phyloP scores from a whole-genome alignment of 53 echinoderm and acorn worm genomes.

The Echinarachnius parma region DNA sequence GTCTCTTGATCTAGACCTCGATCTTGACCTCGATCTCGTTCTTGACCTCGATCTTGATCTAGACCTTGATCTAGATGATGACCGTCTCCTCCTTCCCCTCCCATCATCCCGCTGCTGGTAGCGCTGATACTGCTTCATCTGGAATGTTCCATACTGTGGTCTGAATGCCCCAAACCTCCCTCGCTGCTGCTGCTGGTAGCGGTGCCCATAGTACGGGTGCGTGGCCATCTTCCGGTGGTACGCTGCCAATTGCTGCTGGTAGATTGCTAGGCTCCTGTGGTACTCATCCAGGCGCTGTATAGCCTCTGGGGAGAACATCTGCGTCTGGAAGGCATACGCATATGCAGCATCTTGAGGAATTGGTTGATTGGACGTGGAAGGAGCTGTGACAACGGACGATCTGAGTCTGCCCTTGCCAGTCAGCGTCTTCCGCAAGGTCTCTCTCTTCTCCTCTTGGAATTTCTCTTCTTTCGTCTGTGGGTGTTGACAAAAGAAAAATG shows the following conservation, averaged over 20 bases:
- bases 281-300: slow-evolving; percentile 35
- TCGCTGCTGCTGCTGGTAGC: slow-evolving; percentile 11
- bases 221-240: slow-evolving; percentile 31
- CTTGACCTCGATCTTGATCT: neutral
- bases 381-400: slow-evolving; percentile 59
- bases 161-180: neutral
- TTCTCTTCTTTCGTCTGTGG: slow-evolving; percentile 57
- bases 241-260: slow-evolving; percentile 36
- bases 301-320: slow-evolving; percentile 32
- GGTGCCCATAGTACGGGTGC: slow-evolving; percentile 13
- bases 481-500: neutral
- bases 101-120: slow-evolving; percentile 6
- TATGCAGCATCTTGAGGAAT: neutral
- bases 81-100: neutral
- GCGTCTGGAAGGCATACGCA: slow-evolving; percentile 10
- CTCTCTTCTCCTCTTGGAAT: slow-evolving; percentile 69
- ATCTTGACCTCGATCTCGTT: slow-evolving; percentile 5
- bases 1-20: neutral
- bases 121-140: slow-evolving; percentile 2
- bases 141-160: slow-evolving; percentile 27
- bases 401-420: slow-evolving; percentile 57
- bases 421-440: slow-evolving; percentile 61
- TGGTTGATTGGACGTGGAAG: slow-evolving; percentile 6
- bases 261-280: slow-evolving; percentile 33
- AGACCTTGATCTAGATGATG: slow-evolving; percentile 21